These are phyloP conservation scores for Pandemis corylana DNA, from an alignment of 2,888 invertebrate species.

Conservation along the genomic window DNA sequence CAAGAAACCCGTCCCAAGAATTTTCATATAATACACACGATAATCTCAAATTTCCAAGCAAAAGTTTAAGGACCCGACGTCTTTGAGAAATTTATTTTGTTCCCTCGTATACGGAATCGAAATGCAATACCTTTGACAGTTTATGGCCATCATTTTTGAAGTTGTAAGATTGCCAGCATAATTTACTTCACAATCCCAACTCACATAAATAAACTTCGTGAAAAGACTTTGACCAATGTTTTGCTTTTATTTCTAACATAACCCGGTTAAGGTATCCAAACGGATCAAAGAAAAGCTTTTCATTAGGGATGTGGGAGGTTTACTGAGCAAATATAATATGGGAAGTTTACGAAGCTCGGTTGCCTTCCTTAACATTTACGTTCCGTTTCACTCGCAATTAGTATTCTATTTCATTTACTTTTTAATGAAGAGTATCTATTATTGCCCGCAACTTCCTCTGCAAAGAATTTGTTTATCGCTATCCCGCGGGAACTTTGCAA, in stretches of 20 bases:
- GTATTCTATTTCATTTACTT: slow-evolving; percentile 22
- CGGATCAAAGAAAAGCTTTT: slow-evolving; percentile 35
- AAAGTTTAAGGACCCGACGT: not conserved
- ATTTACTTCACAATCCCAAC: not conserved
- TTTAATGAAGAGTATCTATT: slow-evolving; percentile 16
- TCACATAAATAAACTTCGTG: slow-evolving; percentile 2
- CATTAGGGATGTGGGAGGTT: slow-evolving; percentile 23
- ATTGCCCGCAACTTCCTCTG: too few relatives aligned
- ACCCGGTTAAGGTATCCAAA: slow-evolving; percentile 23
- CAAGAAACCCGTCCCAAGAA: not conserved
- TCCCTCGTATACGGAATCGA: not conserved
- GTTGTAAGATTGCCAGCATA: not conserved
- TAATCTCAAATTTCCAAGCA: not conserved
- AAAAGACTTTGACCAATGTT: slow-evolving; percentile 18
- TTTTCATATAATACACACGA: not conserved
- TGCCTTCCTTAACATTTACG: slow-evolving; percentile 16
- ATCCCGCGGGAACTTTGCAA: too few relatives aligned
- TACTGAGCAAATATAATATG: slow-evolving; percentile 26
- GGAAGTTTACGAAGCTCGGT: slow-evolving; percentile 25
- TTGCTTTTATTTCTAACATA: slow-evolving; percentile 27
- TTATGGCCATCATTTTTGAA: not conserved
- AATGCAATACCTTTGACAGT: not conserved
- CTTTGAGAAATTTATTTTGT: not conserved
- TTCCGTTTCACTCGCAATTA: slow-evolving; percentile 16
- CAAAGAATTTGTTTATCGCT: too few relatives aligned